These are phyloP conservation scores for Gorsachius goisagi DNA, from an alignment of 2,113 vertebrate genomes.

Conservation along the genomic window DNA sequence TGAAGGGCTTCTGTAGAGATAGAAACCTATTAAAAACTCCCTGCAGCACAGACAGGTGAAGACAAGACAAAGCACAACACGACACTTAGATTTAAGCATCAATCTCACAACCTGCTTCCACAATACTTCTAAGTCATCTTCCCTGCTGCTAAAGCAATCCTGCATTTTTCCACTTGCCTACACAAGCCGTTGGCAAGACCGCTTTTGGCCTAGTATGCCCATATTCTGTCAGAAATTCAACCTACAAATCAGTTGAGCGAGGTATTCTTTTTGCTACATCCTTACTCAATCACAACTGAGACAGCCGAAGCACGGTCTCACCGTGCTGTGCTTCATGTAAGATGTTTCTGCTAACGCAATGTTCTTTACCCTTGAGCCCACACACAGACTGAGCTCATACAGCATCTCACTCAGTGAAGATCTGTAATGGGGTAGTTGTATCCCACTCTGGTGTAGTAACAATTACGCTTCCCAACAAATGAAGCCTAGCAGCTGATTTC, in stretches of 20 bases:
- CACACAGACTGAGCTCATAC: neutral
- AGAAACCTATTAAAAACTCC: neutral
- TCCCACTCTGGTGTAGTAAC: neutral
- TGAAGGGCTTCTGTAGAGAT: neutral
- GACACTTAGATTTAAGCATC: neutral
- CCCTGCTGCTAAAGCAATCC: neutral
- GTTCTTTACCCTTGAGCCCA: neutral
- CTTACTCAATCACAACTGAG: accelerated
- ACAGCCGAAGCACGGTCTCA: accelerated
- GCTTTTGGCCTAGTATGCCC: accelerated
- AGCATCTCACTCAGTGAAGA: neutral
- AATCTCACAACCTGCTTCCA: neutral
- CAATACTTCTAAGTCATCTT: neutral
- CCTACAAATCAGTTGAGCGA: neutral
- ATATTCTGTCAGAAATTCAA: neutral
- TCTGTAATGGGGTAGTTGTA: neutral
- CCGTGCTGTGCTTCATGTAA: accelerated
- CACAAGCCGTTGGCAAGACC: neutral
- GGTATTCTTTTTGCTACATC: neutral
- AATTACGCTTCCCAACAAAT: accelerated
- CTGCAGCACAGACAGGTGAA: neutral
- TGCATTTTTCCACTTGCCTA: neutral
- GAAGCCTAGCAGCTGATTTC: neutral
- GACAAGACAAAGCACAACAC: neutral
- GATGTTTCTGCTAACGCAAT: neutral